Evolutionary conservation across 2,888 invertebrate genomes (phyloP).

Genomic region (Euphydryas editha): DNA sequence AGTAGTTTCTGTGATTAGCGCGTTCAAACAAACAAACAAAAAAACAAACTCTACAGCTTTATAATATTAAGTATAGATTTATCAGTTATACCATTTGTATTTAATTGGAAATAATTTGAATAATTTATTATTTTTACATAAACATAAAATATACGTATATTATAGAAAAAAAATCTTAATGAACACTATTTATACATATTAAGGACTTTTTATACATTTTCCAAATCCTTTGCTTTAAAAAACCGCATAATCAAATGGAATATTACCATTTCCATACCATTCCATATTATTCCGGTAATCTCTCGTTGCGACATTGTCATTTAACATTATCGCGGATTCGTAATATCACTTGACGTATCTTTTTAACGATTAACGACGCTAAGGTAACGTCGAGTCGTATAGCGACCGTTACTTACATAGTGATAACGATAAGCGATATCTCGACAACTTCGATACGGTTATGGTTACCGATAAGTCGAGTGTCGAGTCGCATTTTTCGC

Average conservation of each 20-base stretch:
- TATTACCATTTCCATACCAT: not conserved
- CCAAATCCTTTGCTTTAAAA: not conserved
- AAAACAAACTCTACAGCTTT: too few species aligned
- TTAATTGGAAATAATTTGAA: too few species aligned
- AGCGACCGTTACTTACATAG: conserved; percentile 54
- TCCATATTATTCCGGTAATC: not conserved
- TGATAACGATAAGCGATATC: conserved; percentile 42
- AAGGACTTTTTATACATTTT: too few species aligned
- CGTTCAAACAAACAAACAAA: too few species aligned
- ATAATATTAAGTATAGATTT: too few species aligned
- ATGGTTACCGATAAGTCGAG: conserved; percentile 22
- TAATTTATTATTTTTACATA: too few species aligned
- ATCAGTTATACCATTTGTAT: too few species aligned
- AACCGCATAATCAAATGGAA: not conserved
- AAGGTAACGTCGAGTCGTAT: conserved; percentile 47
- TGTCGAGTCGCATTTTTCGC: conserved; percentile 28
- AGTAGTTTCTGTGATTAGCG: too few species aligned
- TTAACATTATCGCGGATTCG: too few species aligned
- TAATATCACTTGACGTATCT: conserved; percentile 31
- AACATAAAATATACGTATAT: too few species aligned
- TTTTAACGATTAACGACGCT: conserved; percentile 61
- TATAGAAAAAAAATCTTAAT: too few species aligned
- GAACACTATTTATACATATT: too few species aligned
- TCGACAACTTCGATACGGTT: conserved; percentile 32
- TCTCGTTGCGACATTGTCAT: conserved; percentile 5